phyloP scores from a whole-genome alignment of 2,797 vertebrate genomes.

The Melanotaenia maccullochi region DNA sequence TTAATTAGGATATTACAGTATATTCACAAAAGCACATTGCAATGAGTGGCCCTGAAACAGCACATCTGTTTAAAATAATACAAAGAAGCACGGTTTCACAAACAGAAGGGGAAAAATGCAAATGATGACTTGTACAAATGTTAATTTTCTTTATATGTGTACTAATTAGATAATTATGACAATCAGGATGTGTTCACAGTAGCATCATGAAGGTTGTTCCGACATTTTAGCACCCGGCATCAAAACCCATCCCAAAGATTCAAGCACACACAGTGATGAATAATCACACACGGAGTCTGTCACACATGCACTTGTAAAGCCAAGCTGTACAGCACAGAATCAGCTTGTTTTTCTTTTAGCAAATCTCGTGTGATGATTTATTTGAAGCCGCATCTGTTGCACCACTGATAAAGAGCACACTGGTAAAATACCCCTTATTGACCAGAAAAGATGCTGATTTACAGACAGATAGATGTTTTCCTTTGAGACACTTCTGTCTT shows the following conservation, averaged over 20 bases:
- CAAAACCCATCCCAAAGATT: conserved; percentile 59
- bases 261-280: conserved; percentile 37
- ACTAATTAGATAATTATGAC: conserved; percentile 66
- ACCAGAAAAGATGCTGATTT: conserved; percentile 30
- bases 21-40: conserved; percentile 46
- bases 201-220: conserved; percentile 49
- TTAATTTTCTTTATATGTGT: conserved; percentile 46
- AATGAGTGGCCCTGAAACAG: conserved; percentile 26
- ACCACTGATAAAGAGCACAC: conserved; percentile 36
- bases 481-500: conserved; percentile 10
- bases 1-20: conserved; percentile 3
- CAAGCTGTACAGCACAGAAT: conserved; percentile 59
- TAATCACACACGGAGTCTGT: conserved; percentile 20
- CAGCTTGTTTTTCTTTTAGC: conserved; percentile 15
- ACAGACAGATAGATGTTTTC: conserved; percentile 12
- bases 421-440: conserved; percentile 24
- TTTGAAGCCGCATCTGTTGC: conserved; percentile 38
- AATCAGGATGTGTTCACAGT: conserved; percentile 75
- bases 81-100: conserved; percentile 17
- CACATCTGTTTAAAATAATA: conserved; percentile 50
- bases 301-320: conserved; percentile 41
- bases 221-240: conserved; percentile 42
- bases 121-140: conserved; percentile 42
- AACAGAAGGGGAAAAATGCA: conserved; percentile 38
- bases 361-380: conserved; percentile 23